Conservation (phyloP, 2,797 vertebrate genomes). For the Bufotes viridis region DNA sequence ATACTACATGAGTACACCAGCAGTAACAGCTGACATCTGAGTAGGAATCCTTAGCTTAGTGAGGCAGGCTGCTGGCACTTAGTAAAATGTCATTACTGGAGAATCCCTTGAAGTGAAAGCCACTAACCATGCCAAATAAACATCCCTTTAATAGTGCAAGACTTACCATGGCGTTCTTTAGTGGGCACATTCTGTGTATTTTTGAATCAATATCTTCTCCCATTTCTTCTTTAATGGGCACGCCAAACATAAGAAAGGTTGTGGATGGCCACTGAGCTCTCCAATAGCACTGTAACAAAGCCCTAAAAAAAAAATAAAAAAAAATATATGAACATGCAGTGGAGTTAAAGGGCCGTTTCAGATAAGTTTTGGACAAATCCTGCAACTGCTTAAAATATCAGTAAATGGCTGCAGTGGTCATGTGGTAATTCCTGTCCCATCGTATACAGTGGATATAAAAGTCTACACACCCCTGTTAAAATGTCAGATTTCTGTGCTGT, state of each 20-base stretch:
- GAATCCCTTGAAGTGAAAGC: too few species aligned
- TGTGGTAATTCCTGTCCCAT: background rate
- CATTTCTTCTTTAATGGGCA: constrained; percentile 89
- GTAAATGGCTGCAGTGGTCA: background rate
- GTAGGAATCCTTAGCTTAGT: too few species aligned
- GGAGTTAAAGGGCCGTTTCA: background rate
- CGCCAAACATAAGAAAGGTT: constrained; percentile 88
- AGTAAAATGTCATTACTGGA: too few species aligned
- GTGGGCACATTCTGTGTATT: constrained; percentile 85
- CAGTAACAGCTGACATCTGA: too few species aligned
- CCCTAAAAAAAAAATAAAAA: constrained; percentile 74
- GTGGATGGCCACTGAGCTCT: constrained; percentile 88
- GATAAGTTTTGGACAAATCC: background rate
- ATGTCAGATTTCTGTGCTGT: too few species aligned
- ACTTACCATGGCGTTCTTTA: constrained; percentile 89
- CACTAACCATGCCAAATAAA: too few species aligned
- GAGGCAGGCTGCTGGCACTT: too few species aligned
- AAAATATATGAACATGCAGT: background rate
- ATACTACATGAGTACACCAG: too few species aligned
- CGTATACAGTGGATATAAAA: too few species aligned
- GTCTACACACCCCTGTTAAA: too few species aligned
- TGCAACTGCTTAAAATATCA: background rate
- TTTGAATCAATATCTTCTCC: constrained; percentile 85
- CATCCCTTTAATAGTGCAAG: background rate
- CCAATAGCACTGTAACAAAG: constrained; percentile 85